A percentile compares a stretch with the other conserved stretches of the same genome.
These are phyloP conservation scores for Hypomesus transpacificus DNA, from an alignment of 2,113 vertebrate genomes.

Conservation along the genomic window DNA sequence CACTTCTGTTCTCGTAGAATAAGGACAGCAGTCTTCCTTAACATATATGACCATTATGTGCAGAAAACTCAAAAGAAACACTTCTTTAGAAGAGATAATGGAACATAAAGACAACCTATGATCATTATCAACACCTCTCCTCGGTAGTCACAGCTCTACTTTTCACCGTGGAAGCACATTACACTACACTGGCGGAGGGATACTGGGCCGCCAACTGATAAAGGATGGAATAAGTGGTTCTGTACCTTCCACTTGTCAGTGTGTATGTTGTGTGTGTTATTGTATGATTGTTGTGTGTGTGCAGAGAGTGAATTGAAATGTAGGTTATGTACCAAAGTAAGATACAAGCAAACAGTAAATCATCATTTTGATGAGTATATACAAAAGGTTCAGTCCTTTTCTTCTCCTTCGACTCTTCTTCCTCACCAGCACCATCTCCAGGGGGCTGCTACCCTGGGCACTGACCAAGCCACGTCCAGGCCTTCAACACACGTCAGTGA, in stretches of 20 bases:
- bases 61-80: no score
- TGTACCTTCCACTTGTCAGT: neutral
- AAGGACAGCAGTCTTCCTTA: no score
- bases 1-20: no score
- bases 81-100: no score
- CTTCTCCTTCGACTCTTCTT: neutral
- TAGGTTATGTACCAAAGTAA: constrained; percentile 34
- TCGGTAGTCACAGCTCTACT: no score
- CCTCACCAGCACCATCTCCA: neutral
- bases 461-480: neutral
- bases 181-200: neutral
- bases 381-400: constrained; percentile 52
- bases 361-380: constrained; percentile 78
- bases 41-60: no score
- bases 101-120: no score
- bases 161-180: no score
- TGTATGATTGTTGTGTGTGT: no score
- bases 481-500: neutral
- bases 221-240: neutral
- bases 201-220: constrained; percentile 4
- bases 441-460: neutral
- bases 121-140: no score
- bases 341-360: constrained; percentile 70
- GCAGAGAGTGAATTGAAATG: constrained; percentile 19
- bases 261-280: no score